phyloP scores from a whole-genome alignment of 2,797 vertebrate species.

The Lepilemur ruficaudatus region DNA sequence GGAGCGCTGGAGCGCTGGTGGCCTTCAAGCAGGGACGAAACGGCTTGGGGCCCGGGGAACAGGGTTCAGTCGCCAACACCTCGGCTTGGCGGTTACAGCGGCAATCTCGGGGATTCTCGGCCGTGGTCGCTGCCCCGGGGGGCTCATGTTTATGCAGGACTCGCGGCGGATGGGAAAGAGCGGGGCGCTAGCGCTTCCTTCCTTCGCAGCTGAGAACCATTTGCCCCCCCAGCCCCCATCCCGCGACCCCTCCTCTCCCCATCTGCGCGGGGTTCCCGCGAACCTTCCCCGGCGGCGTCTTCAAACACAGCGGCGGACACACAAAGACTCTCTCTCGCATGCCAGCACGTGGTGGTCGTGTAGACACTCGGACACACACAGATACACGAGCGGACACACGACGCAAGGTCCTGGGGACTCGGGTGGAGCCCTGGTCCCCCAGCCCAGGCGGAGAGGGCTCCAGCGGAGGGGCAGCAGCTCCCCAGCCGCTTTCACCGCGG shows the following conservation, averaged over 20 bases:
- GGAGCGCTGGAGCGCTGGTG: background rate
- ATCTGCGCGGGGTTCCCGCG: background rate
- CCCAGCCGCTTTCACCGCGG: background rate
- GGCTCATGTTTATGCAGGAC: background rate
- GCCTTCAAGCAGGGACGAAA: background rate
- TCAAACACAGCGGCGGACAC: background rate
- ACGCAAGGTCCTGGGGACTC: too few species aligned
- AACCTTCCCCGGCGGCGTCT: background rate
- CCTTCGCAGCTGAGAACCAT: background rate
- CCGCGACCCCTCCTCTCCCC: background rate
- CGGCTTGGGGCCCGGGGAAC: fast-evolving
- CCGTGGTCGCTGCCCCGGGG: background rate
- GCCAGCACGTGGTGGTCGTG: background rate
- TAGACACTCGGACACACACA: background rate
- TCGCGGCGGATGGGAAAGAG: background rate
- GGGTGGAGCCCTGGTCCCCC: background rate
- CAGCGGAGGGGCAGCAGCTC: background rate
- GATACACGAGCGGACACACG: background rate
- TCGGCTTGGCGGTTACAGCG: background rate
- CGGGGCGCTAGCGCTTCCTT: background rate
- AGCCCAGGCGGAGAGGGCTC: background rate
- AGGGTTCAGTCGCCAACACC: background rate
- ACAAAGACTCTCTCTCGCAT: background rate
- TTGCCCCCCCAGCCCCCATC: background rate
- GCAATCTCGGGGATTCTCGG: background rate